phyloP scores from a whole-genome alignment of 2,113 vertebrate species.

The Leptobrachium leishanense region DNA sequence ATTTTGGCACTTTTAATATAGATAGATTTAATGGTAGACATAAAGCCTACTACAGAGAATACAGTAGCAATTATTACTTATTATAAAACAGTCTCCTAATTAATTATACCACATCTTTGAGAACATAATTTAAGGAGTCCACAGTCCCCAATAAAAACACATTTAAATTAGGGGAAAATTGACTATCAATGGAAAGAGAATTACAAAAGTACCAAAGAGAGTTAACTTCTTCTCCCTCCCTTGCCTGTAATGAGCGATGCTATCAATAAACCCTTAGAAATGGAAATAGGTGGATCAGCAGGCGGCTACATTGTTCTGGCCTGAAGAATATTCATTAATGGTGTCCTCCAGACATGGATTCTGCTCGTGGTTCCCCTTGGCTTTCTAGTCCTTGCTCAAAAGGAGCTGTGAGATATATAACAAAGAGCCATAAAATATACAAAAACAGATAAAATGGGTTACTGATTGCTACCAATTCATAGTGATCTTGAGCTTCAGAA shows the following conservation, averaged over 20 bases:
- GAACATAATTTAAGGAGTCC: slow-evolving; percentile 5
- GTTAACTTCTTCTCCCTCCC: slow-evolving; percentile 20
- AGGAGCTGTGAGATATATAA: not conserved
- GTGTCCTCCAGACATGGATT: not conserved
- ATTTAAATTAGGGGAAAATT: slow-evolving; percentile 40
- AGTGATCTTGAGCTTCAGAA: not conserved
- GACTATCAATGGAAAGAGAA: slow-evolving; percentile 41
- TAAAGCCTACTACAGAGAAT: no score
- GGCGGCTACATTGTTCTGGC: not conserved
- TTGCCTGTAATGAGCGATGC: slow-evolving; percentile 6
- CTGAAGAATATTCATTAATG: slow-evolving; percentile 18
- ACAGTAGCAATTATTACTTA: no score
- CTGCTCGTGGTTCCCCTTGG: not conserved
- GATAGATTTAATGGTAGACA: no score
- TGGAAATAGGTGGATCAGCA: slow-evolving; percentile 3
- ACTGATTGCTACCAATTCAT: not conserved
- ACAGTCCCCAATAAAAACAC: slow-evolving; percentile 21
- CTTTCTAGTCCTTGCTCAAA: not conserved
- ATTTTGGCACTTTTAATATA: no score
- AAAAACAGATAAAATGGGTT: not conserved
- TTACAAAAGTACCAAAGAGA: slow-evolving; percentile 38
- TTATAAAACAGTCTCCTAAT: not conserved
- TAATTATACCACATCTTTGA: slow-evolving; percentile 24
- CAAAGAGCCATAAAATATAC: not conserved
- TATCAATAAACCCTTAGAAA: slow-evolving; percentile 27